Conservation (phyloP, 2,113 vertebrate species). For the Gambusia holbrooki region DNA sequence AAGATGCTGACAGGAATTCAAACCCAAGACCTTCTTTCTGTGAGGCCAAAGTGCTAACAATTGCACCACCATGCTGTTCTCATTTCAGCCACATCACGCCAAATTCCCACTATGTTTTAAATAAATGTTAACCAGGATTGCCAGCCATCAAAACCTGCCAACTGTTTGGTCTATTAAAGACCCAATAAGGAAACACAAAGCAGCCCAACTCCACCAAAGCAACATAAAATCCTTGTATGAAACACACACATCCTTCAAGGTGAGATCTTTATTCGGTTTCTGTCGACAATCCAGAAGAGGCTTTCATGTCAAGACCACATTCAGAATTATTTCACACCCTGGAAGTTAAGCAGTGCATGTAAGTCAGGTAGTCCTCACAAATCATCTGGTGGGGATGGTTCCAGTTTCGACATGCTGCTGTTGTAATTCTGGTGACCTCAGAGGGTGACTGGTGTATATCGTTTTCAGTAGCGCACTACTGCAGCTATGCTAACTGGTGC, state of each 20-base stretch:
- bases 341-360: slow-evolving; percentile 62
- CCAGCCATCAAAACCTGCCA: no score
- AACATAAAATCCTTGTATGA: background rate
- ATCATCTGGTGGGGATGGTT: slow-evolving; percentile 51
- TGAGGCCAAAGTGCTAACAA: background rate
- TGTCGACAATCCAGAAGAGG: slow-evolving; percentile 52
- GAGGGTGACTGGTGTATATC: slow-evolving; percentile 47
- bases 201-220: background rate
- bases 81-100: background rate
- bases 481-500: slow-evolving; percentile 31
- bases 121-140: no score
- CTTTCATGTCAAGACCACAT: slow-evolving; percentile 42
- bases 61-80: background rate
- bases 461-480: slow-evolving; percentile 38
- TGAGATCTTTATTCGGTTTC: slow-evolving; percentile 73
- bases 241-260: slow-evolving; percentile 57
- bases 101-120: no score
- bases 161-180: background rate
- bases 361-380: slow-evolving; percentile 40
- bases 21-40: background rate
- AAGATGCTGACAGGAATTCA: background rate
- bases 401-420: slow-evolving; percentile 71
- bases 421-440: slow-evolving; percentile 50
- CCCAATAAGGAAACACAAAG: background rate
- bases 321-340: slow-evolving; percentile 67